Evolutionary conservation across 2,888 invertebrate species (phyloP), one percentile per base, ranked within the genome.

Genomic region (Nezara viridula): DNA sequence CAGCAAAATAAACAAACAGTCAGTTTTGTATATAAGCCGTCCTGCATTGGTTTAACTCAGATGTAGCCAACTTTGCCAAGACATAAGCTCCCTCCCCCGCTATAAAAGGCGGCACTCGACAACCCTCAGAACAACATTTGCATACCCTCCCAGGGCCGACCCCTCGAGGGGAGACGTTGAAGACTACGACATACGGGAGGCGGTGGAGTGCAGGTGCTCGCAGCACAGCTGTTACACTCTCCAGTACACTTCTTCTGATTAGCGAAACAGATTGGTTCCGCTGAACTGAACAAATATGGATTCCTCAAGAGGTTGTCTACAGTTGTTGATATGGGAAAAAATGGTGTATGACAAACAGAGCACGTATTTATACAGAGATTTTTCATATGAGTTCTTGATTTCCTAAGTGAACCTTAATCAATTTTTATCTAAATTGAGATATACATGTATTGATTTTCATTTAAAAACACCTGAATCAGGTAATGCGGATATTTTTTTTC

Each of bases 101-200:
- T 81, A 81, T 81, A 81, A 81, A 81, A 77, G 77, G 24, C 19
- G 12, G 81, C 44, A 40, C 40, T 47, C 44, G 44, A 47, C 40
- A 40, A 81, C 40, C 81, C 81, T 47, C 44, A 24, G 6, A 47
- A 81, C n/a, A 81, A 81, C 81, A 81, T 81, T 81, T 81, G 81
- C 81, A 81, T 81, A 81, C 81, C 81, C 44, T 81, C 44, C n/a
- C 12, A 44, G 40, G 81, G 44, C 44, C 81, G 81, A 81, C 81
- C 81, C 81, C 14, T n/a, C 47, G n/a, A 81, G 81, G 81, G 81
- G 12, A 14, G 81, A 12, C 24, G 44, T n/a, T n/a, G 44, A 44
- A 81, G 81, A 81, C 81, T 44, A 81, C n/a, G 81, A 81, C 81
- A 81, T 81, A 81, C 81, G 81, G 81, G 81, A n/a, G 21, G 81